These are phyloP conservation scores for Drosophila murphyi DNA, from an alignment of 1,140 invertebrate species.

Conservation along the genomic window DNA sequence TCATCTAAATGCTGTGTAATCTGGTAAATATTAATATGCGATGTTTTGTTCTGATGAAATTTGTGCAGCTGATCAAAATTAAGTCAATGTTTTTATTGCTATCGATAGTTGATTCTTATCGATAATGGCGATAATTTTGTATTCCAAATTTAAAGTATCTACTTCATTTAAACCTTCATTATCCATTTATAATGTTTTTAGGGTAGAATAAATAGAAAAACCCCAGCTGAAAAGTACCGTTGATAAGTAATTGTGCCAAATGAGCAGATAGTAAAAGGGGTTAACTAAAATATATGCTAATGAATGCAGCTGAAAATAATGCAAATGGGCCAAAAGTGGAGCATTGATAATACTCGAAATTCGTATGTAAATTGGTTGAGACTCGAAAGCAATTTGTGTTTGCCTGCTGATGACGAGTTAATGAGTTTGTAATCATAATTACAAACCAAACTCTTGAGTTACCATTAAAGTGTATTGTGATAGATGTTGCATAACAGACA, in stretches of 20 bases:
- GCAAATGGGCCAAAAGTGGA: constrained; percentile 2
- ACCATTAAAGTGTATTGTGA: constrained; percentile 21
- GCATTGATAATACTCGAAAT: constrained; percentile 21
- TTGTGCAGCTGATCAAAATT: no score
- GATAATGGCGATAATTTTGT: no score
- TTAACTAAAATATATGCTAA: constrained; percentile 33
- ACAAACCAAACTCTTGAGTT: constrained; percentile 5
- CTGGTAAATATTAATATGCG: no score
- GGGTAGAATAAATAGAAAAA: neutral
- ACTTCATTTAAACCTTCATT: no score
- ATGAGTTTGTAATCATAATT: constrained; percentile 1
- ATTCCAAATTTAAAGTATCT: no score
- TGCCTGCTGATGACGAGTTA: neutral
- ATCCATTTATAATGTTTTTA: no score
- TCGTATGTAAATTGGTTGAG: constrained; percentile 7
- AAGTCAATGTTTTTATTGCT: no score
- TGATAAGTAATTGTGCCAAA: constrained; percentile 58
- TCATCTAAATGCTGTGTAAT: no score
- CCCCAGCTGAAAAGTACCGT: neutral
- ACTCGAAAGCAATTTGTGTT: constrained; percentile 2
- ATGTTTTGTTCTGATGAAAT: no score
- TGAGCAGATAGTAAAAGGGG: constrained; percentile 31
- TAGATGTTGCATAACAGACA: constrained; percentile 35
- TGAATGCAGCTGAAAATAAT: constrained; percentile 17
- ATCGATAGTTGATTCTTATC: no score